Evolutionary conservation across 37 sponge, comb jelly and placozoan genomes (phyloP).

Genomic region (Cladorhizidae sp.): DNA sequence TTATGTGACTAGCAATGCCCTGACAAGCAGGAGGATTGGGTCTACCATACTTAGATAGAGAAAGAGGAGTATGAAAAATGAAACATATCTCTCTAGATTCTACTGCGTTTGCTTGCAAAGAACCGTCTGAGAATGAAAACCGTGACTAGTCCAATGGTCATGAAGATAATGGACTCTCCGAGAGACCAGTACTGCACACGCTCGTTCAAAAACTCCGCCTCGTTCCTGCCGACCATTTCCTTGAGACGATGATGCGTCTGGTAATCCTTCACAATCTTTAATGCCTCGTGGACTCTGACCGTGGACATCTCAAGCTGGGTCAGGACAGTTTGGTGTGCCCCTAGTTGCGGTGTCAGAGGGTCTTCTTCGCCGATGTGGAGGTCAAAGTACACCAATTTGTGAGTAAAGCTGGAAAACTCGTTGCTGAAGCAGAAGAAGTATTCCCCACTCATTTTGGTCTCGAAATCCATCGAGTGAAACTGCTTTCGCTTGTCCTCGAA

Average conservation of each 20-base stretch:
- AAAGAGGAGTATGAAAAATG: neutral
- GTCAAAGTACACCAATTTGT: conserved; percentile 97
- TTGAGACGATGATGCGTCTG: conserved; percentile 93
- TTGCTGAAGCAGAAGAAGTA: conserved; percentile 98
- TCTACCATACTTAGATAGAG: neutral
- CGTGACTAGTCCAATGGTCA: conserved; percentile 79
- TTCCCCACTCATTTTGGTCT: conserved; percentile 63
- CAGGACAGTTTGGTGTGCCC: conserved; percentile 76
- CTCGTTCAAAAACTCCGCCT: conserved; percentile 83
- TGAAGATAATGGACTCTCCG: conserved; percentile 80
- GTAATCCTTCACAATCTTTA: conserved; percentile 87
- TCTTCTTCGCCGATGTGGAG: conserved; percentile 59
- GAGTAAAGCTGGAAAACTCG: conserved; percentile 97
- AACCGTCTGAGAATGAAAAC: conserved; percentile 91
- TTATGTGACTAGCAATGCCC: too few relatives aligned
- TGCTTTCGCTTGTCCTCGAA: conserved; percentile 86
- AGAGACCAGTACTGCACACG: conserved; percentile 92
- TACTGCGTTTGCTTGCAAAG: conserved; percentile 80
- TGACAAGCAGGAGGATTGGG: too few relatives aligned
- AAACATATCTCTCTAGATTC: conserved; percentile 46
- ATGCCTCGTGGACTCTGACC: conserved; percentile 82
- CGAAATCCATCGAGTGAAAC: conserved; percentile 84
- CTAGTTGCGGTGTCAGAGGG: conserved; percentile 56
- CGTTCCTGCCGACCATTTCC: conserved; percentile 77
- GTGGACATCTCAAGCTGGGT: conserved; percentile 94